Conservation (phyloP, 2,113 vertebrate species). For the Saccopteryx leptura region DNA sequence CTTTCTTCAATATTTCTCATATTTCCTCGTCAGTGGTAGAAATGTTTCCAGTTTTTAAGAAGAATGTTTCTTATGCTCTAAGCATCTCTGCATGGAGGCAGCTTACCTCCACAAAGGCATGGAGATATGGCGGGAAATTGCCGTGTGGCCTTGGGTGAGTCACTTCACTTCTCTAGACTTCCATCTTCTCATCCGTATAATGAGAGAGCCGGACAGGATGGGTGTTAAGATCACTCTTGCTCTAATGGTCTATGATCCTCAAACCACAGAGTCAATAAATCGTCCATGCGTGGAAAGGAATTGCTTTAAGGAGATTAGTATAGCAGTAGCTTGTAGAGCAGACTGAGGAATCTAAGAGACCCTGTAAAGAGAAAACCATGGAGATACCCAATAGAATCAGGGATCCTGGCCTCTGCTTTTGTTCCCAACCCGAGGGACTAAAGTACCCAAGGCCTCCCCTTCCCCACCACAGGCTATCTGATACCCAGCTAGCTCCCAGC, state of each 20-base stretch:
- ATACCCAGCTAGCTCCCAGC: background rate
- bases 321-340: background rate
- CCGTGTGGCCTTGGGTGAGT: background rate
- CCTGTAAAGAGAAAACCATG: background rate
- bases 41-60: background rate
- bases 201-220: background rate
- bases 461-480: too few species aligned
- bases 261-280: background rate
- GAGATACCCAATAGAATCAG: background rate
- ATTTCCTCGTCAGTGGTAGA: background rate
- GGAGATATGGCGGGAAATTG: background rate
- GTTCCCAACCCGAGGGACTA: background rate
- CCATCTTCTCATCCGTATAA: background rate
- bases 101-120: background rate
- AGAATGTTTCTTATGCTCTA: background rate
- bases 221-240: background rate
- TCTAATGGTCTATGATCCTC: background rate
- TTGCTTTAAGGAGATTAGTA: background rate
- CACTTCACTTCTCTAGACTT: background rate
- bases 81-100: background rate
- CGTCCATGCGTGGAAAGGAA: background rate
- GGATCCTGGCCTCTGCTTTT: background rate
- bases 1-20: background rate
- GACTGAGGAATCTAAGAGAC: background rate
- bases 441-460: background rate